Conservation (phyloP, 2,797 vertebrate species). For the Danio jaintianensis region DNA sequence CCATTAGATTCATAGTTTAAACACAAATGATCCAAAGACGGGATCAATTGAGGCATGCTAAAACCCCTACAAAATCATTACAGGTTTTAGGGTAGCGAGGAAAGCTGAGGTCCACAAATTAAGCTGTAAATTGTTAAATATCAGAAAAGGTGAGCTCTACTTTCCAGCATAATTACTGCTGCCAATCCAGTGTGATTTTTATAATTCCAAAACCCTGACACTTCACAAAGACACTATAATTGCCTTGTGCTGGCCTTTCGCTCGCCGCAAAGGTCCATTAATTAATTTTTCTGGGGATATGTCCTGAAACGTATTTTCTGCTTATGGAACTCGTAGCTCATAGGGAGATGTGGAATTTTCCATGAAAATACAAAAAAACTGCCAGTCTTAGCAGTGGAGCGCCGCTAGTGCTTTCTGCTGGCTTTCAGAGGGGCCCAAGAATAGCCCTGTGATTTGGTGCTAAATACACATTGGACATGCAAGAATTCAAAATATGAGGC, state of each 20-base stretch:
- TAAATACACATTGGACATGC: constrained; percentile 71
- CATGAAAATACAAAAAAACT: constrained; percentile 89
- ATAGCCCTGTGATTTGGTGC: constrained; percentile 69
- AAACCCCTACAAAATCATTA: constrained; percentile 81
- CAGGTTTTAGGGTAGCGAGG: constrained; percentile 41
- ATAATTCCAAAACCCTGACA: constrained; percentile 84
- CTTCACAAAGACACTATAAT: constrained; percentile 87
- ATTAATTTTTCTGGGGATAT: constrained; percentile 78
- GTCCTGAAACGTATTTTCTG: constrained; percentile 71
- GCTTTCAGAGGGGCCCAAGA: constrained; percentile 64
- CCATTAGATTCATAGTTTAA: constrained; percentile 50
- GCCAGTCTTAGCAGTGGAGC: constrained; percentile 64
- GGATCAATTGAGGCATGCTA: constrained; percentile 46
- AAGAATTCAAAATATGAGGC: constrained; percentile 67
- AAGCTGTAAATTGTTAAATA: constrained; percentile 68
- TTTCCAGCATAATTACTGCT: constrained; percentile 76
- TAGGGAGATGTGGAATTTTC: constrained; percentile 90
- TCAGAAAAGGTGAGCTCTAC: constrained; percentile 73
- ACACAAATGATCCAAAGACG: constrained; percentile 57
- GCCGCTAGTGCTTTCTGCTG: constrained; percentile 56
- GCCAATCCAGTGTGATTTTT: constrained; percentile 76
- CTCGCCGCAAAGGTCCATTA: constrained; percentile 78
- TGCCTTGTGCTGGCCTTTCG: constrained; percentile 77
- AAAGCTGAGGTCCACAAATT: constrained; percentile 59
- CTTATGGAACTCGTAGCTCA: constrained; percentile 70